Evolutionary conservation across 2,888 invertebrate species (phyloP).

Genomic region (Phortica okadai): DNA sequence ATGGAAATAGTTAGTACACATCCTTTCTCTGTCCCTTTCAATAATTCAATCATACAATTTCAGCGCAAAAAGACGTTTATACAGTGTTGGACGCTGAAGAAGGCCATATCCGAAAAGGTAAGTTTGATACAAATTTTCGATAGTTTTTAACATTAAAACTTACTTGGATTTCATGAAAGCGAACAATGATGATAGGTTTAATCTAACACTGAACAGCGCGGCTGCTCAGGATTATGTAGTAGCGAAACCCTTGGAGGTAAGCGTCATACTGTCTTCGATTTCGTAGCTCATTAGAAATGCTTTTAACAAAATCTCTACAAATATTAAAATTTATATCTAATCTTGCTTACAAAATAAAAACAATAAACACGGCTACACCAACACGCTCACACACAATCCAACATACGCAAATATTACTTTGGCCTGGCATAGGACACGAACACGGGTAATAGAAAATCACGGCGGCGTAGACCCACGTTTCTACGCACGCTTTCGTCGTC

Average conservation of each 20-base stretch:
- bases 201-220: slow-evolving; percentile 47
- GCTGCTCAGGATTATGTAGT: slow-evolving; percentile 80
- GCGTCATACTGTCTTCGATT: slow-evolving; percentile 42
- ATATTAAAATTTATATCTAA: background rate
- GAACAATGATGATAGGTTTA: slow-evolving; percentile 44
- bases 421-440: slow-evolving; percentile 54
- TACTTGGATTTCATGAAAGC: background rate
- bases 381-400: slow-evolving; percentile 14
- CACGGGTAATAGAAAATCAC: slow-evolving; percentile 70
- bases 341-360: background rate
- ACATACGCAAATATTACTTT: slow-evolving; percentile 18
- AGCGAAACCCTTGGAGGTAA: slow-evolving; percentile 89
- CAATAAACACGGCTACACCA: slow-evolving; percentile 6
- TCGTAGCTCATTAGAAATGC: background rate
- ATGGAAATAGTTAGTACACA: slow-evolving; percentile 78
- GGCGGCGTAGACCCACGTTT: slow-evolving; percentile 74
- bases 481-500: slow-evolving; percentile 74
- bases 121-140: slow-evolving; percentile 9
- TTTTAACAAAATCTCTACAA: background rate
- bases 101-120: slow-evolving; percentile 77
- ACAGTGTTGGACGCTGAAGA: slow-evolving; percentile 80
- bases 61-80: slow-evolving; percentile 3
- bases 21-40: background rate
- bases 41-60: background rate
- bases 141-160: background rate